Evolutionary conservation across 2,797 vertebrate species (phyloP).

Genomic region (Eupleurogrammus muticus): DNA sequence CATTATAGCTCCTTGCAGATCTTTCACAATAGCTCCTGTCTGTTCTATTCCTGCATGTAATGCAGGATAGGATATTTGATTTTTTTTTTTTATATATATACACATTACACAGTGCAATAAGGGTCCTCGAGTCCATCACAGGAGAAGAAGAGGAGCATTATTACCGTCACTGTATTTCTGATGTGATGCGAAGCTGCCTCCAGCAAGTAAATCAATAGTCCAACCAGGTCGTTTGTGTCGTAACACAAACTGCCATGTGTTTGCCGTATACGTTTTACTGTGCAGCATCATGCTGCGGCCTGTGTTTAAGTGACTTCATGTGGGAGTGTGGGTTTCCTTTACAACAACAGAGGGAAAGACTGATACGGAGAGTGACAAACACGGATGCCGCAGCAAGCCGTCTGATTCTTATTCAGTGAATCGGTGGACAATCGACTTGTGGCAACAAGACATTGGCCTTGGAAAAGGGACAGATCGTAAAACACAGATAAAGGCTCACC

Average conservation of each 20-base stretch:
- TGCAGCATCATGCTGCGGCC: conserved; percentile 22
- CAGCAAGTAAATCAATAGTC: conserved; percentile 21
- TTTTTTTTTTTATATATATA: no score
- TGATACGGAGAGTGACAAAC: conserved; percentile 49
- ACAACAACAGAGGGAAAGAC: conserved; percentile 41
- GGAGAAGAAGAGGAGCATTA: conserved; percentile 3
- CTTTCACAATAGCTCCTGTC: neutral
- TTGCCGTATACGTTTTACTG: conserved; percentile 23
- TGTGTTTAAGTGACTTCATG: conserved; percentile 47
- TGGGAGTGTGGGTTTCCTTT: conserved; percentile 51
- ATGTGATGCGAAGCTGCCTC: conserved; percentile 33
- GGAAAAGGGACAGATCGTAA: conserved; percentile 37
- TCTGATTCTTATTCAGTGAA: conserved; percentile 19
- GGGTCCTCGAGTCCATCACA: neutral
- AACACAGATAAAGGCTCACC: conserved; percentile 84
- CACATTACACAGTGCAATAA: conserved; percentile 7
- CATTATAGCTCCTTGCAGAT: neutral
- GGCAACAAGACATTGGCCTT: conserved; percentile 7
- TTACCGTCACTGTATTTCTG: conserved; percentile 19
- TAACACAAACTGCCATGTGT: conserved; percentile 25
- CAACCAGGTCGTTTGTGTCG: conserved; percentile 21
- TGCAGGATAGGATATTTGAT: conserved; percentile 12
- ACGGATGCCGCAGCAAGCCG: conserved; percentile 54
- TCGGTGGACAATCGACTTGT: conserved; percentile 43
- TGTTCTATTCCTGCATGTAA: conserved; percentile 14